A percentile compares a stretch with the other conserved stretches of the same genome.
Evolutionary conservation across 2,797 vertebrate genomes (phyloP).

Genomic region (Malacoraja senta): DNA sequence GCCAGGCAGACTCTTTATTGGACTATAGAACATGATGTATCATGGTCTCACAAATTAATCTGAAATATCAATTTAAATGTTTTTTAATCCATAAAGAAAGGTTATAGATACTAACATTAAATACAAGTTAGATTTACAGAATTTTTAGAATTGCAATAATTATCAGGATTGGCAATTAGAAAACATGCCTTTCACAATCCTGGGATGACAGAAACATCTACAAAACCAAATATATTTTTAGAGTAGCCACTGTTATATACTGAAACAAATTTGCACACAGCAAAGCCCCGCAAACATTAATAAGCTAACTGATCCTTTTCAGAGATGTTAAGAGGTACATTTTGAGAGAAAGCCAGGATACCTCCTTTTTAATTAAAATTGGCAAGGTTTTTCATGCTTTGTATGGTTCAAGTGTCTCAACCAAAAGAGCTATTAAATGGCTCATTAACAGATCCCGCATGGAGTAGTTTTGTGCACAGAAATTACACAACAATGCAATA

Average conservation of each 20-base stretch:
- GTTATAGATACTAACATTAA: neutral
- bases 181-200: neutral
- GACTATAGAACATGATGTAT: neutral
- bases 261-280: neutral
- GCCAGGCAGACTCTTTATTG: too few species aligned
- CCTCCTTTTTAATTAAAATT: neutral
- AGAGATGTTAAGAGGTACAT: neutral
- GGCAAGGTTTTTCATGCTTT: neutral
- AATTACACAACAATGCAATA: neutral
- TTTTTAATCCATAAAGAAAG: too few species aligned
- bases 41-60: neutral
- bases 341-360: neutral
- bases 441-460: neutral
- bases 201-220: neutral
- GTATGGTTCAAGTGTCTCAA: neutral
- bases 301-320: neutral
- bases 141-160: neutral
- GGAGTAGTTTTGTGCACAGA: neutral
- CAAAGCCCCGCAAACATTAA: neutral
- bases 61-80: neutral
- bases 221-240: neutral
- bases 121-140: neutral
- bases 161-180: neutral
- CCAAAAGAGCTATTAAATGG: neutral
- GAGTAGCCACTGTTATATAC: neutral